Conservation (phyloP, 2,113 vertebrate species). For the Gymnobelideus leadbeateri region DNA sequence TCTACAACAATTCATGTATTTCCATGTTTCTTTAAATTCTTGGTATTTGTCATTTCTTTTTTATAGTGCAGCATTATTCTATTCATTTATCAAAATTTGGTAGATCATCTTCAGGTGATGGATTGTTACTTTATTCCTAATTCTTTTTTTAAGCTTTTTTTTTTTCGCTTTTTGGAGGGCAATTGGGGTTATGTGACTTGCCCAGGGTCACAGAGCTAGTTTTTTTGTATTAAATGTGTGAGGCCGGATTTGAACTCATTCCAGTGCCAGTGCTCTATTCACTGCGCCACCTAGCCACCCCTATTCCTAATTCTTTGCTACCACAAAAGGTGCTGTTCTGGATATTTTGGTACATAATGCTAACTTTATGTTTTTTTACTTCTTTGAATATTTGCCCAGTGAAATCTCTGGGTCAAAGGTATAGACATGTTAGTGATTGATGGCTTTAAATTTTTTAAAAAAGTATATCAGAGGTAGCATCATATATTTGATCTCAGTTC, state of each 20-base stretch:
- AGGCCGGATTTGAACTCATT: too few species aligned
- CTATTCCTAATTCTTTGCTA: neutral
- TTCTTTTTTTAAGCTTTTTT: too few species aligned
- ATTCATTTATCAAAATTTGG: neutral
- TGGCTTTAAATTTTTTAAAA: neutral
- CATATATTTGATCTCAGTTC: neutral
- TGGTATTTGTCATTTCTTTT: neutral
- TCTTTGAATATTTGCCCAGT: neutral
- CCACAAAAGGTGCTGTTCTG: constrained; percentile 11
- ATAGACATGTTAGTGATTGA: neutral
- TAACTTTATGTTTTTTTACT: constrained; percentile 6
- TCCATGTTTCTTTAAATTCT: neutral
- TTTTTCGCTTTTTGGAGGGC: too few species aligned
- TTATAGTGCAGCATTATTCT: constrained; percentile 15
- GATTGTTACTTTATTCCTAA: neutral
- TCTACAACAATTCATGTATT: neutral
- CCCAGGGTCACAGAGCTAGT: too few species aligned
- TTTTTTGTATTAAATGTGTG: too few species aligned
- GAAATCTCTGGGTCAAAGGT: neutral
- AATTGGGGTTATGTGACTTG: too few species aligned
- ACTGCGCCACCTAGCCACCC: too few species aligned
- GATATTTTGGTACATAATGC: neutral
- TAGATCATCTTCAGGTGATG: constrained; percentile 6
- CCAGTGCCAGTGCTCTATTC: too few species aligned
- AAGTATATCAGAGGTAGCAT: neutral